Base-by-base conservation (phyloP, 1,140 invertebrate genomes). In the Pararge aegeria region DNA sequence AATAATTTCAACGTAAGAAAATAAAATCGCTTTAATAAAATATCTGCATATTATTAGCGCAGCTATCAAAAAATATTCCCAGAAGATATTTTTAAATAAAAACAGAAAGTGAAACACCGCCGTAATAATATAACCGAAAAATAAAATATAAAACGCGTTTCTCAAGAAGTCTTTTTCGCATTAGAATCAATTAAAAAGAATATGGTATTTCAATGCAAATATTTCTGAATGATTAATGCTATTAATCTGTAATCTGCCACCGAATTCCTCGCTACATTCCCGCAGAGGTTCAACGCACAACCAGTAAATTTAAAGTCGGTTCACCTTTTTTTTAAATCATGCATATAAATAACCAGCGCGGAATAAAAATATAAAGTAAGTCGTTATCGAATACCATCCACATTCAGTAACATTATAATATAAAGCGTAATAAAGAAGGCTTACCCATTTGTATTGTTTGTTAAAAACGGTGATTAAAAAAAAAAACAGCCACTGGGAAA, bases 201-300 rank as follows among this genome's bases (percentile, higher is more conserved):
- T 65, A 63, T 62, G 76, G 78, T 55, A 80, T 82, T 75, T 71
- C 66, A 69, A 80, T 81, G 72, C 70, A 69, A 77, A 80, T 79
- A 74, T 74, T 73, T 70, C 38, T 40, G 64, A 80, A 80, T 85
- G 81, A 88, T 86, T 72, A 80, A 88, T 80, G 68, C 49, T 37
- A 67, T 52, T 82, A 83, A 88, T 88, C 81, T 80, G 66, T 67
- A 83, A 88, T 86, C 85, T 85, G 85, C 85, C 85, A 88, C 85
- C 61, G 85, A 63, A 86, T 86, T 84, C 81, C 73, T 70, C 67
- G 56, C 44, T 60, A 66, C 64, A 77, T 78, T 70, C 73, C 59
- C 46, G 66, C n/a, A n/a, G n/a, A 71, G 64, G 64, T 64, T 69
- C 62, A 55, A 61, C 55, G 51, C 27, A 63, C 55, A 55, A 62